Conservation (phyloP, 1,140 invertebrate genomes). For the Alviniconcha marisindica region DNA sequence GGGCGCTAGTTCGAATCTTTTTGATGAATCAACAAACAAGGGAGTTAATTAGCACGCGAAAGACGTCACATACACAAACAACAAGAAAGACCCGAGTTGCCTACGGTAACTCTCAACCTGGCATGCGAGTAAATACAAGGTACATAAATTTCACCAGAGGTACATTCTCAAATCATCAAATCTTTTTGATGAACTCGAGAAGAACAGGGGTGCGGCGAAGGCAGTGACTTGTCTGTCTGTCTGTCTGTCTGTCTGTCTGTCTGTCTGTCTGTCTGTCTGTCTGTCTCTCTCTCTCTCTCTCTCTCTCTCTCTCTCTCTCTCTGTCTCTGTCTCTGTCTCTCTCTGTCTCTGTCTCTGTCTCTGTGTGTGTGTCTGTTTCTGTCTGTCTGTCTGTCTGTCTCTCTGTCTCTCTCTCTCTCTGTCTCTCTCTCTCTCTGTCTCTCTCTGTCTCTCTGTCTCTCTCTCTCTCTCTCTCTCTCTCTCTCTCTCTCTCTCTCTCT, state of each 20-base stretch:
- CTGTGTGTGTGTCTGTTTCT: neutral
- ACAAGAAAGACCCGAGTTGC: neutral
- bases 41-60: neutral
- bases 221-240: too few relatives aligned
- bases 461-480: slow-evolving; percentile 16
- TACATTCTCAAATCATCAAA: too few relatives aligned
- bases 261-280: neutral
- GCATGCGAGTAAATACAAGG: too few relatives aligned
- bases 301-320: slow-evolving; percentile 5
- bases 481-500: slow-evolving; percentile 10
- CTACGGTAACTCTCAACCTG: too few relatives aligned
- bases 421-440: slow-evolving; percentile 2
- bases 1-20: too few relatives aligned
- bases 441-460: neutral
- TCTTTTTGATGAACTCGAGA: too few relatives aligned
- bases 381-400: neutral
- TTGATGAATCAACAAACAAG: neutral
- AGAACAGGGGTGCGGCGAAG: too few relatives aligned
- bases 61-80: neutral
- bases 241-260: neutral
- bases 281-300: neutral
- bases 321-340: neutral
- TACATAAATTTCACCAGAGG: too few relatives aligned
- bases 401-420: slow-evolving; percentile 1
- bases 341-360: neutral